phyloP scores from a whole-genome alignment of 2,888 invertebrate genomes.

The Apodemia zela region DNA sequence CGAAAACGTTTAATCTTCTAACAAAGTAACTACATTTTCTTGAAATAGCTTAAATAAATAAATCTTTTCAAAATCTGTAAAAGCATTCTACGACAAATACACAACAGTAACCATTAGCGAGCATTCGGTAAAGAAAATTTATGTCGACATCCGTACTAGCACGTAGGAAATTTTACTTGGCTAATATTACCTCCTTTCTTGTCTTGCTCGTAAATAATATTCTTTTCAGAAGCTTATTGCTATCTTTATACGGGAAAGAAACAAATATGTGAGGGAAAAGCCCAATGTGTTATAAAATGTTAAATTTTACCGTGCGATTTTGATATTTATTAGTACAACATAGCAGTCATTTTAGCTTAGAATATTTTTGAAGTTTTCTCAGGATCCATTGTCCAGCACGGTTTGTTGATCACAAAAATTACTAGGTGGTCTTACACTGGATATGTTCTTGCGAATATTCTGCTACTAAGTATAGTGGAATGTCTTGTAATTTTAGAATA shows the following conservation, averaged over 20 bases:
- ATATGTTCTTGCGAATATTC: slow-evolving; percentile 22
- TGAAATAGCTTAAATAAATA: slow-evolving; percentile 23
- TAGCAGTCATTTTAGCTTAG: slow-evolving; percentile 23
- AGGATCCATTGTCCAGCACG: slow-evolving; percentile 55
- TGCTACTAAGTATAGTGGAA: slow-evolving; percentile 12
- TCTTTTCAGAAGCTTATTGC: slow-evolving; percentile 72
- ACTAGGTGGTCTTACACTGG: slow-evolving; percentile 37
- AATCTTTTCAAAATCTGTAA: slow-evolving; percentile 33
- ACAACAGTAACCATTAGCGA: slow-evolving; percentile 62
- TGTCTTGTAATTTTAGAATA: not conserved
- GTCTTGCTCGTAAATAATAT: slow-evolving; percentile 72
- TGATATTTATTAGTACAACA: slow-evolving; percentile 10
- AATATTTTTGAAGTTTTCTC: slow-evolving; percentile 13
- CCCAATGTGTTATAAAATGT: slow-evolving; percentile 21
- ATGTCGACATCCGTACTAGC: slow-evolving; percentile 55
- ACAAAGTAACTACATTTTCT: slow-evolving; percentile 13
- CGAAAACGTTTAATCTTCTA: slow-evolving; percentile 11
- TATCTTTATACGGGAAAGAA: slow-evolving; percentile 49
- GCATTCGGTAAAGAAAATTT: slow-evolving; percentile 67
- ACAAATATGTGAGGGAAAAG: slow-evolving; percentile 44
- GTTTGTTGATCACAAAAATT: slow-evolving; percentile 56
- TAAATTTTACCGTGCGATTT: slow-evolving; percentile 20
- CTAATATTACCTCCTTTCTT: slow-evolving; percentile 64
- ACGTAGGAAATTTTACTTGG: slow-evolving; percentile 67
- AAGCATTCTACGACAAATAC: slow-evolving; percentile 48